These are phyloP conservation scores for Centropyge bicolor DNA, from an alignment of 2,797 vertebrate genomes.

Conservation along the genomic window DNA sequence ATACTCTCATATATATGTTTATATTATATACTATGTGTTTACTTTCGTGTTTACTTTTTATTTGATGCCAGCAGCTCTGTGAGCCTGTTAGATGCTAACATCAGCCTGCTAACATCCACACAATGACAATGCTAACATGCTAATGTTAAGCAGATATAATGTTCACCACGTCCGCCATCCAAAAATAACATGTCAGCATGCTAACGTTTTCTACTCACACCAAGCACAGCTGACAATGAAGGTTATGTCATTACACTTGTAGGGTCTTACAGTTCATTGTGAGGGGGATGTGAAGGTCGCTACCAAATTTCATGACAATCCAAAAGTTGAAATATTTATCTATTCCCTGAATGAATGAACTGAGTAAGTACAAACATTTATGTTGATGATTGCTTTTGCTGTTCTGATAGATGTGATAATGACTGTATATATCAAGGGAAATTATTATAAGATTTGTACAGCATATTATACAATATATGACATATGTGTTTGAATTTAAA, in stretches of 20 bases:
- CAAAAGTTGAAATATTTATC: not conserved
- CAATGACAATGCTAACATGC: too few species aligned
- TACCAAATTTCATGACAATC: not conserved
- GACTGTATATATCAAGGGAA: not conserved
- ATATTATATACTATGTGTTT: too few species aligned
- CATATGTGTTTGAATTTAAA: conserved; percentile 11
- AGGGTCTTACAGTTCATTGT: not conserved
- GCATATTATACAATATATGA: not conserved
- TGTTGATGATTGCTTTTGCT: not conserved
- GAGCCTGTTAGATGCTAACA: not conserved
- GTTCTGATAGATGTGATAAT: not conserved
- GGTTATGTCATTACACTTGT: not conserved
- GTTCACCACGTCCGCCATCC: not conserved
- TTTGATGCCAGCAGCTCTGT: not conserved
- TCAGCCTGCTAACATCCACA: too few species aligned
- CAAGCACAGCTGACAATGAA: not conserved
- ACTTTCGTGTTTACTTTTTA: too few species aligned
- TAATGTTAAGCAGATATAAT: not conserved
- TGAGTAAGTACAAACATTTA: not conserved
- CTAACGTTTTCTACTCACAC: not conserved
- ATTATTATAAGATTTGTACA: not conserved
- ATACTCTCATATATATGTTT: too few species aligned
- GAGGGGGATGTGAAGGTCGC: not conserved
- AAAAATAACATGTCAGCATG: not conserved
- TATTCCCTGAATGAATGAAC: too few species aligned